phyloP scores from a whole-genome alignment of 2,113 vertebrate genomes.

The western clawed frog (Xenopus tropicalis) region DNA sequence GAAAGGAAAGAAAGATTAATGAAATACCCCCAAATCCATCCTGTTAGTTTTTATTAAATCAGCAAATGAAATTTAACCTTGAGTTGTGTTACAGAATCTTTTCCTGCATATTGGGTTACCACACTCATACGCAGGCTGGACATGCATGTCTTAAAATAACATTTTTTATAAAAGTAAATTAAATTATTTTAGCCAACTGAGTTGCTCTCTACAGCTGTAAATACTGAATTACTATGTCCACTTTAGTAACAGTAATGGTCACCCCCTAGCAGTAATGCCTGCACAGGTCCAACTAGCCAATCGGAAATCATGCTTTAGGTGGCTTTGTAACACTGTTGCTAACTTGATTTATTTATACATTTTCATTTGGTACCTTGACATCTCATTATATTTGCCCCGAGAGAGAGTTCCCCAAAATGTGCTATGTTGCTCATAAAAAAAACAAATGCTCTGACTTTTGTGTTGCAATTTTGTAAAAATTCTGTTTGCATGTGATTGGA shows the following conservation, averaged over 20 bases:
- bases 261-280: not conserved
- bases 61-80: conserved; percentile 87
- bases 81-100: conserved; percentile 70
- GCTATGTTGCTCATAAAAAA: too few relatives aligned
- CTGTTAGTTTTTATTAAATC: conserved; percentile 98
- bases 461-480: too few relatives aligned
- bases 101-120: conserved; percentile 83
- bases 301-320: not conserved
- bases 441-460: too few relatives aligned
- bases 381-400: too few relatives aligned
- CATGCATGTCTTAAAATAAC: conserved; percentile 57
- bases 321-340: conserved; percentile 3
- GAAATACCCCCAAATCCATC: conserved; percentile 98
- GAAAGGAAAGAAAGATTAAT: conserved; percentile 95
- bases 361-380: too few relatives aligned
- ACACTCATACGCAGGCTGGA: conserved; percentile 62
- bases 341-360: conserved; percentile 30
- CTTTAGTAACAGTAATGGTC: not conserved
- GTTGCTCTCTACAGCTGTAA: conserved; percentile 56
- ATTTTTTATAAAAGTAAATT: conserved; percentile 63
- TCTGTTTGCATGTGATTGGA: too few relatives aligned
- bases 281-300: not conserved
- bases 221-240: not conserved
- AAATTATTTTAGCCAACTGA: conserved; percentile 65
- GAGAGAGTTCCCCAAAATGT: too few relatives aligned